Evolutionary conservation across 2,797 vertebrate species (phyloP), one percentile per base, ranked within the genome.

Genomic region (Hippocampus kuda): DNA sequence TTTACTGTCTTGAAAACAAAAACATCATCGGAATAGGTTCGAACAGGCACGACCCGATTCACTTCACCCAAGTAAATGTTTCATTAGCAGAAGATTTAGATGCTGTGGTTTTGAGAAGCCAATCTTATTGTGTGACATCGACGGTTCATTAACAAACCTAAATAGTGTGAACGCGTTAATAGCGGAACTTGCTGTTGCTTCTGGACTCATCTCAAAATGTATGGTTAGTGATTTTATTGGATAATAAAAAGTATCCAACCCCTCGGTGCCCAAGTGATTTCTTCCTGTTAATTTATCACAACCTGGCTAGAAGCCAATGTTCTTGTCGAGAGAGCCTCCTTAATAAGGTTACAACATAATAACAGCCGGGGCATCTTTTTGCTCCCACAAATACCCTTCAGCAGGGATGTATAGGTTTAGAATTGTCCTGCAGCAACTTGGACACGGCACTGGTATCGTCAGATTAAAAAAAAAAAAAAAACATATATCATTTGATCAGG

Each of bases 81-180:
- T 44, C 20, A 67, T 67, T 67, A 42, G 38, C 18, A 7, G 20
- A 24, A 41, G 53, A 68, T 68, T 26, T 57, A 59, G 24, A 26
- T 26, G 53, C 18, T 30, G 64, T 66, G 2, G 44, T 46, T 65
- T 49, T 13, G 64, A 51, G 3, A 27, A 46, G 1, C 44, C 10
- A 34, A 66, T 66, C 18, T 51, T 66, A 46, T 13, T 18, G 53
- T 49, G 65, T 77, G 69, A 68, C 64, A 76, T 6, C 26, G 18
- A 74, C 66, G 68, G 12, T 75, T 87, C 74, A 81, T 83, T 78
- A 81, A 79, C 77, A 65, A 81, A 81, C 68, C 71, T 67, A 75
- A 73, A 78, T 65, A 48, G 76, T 79, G 75, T 81, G 76, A 79
- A 81, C 69, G 76, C 79, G 81, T 77, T 75, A 83, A 76, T 54